Evolutionary conservation across 2,797 vertebrate species (phyloP).

Genomic region (Pseudocheirus occidentalis): DNA sequence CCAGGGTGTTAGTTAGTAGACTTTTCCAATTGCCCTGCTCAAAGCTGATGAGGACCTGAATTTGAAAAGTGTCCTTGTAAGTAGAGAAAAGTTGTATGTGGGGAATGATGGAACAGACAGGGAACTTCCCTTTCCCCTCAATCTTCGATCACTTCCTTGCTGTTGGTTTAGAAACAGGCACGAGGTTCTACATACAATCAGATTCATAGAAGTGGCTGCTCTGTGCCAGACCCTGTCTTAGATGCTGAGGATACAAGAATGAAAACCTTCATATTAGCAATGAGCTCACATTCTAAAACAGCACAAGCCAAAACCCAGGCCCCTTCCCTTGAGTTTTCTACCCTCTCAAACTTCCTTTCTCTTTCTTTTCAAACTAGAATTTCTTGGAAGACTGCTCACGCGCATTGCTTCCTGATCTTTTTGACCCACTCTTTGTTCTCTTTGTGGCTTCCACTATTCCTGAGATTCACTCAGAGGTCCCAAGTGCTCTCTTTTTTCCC

Average conservation of each 20-base stretch:
- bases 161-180: neutral
- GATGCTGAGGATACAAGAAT: neutral
- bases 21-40: too few species aligned
- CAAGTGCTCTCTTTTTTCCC: neutral
- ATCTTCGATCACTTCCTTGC: neutral
- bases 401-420: neutral
- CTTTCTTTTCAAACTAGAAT: neutral
- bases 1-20: neutral
- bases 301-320: neutral
- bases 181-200: neutral
- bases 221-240: neutral
- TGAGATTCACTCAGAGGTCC: neutral
- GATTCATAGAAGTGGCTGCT: neutral
- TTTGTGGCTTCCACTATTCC: neutral
- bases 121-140: neutral
- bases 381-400: neutral
- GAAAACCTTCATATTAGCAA: neutral
- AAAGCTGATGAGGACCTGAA: neutral
- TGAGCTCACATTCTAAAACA: neutral
- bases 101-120: neutral
- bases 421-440: neutral
- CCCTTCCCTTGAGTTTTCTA: neutral
- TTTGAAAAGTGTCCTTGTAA: neutral
- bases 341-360: neutral
- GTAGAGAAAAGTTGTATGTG: neutral